A percentile compares a stretch with the other conserved stretches of the same genome.
phyloP scores from a whole-genome alignment of 2,888 invertebrate species.

The Octonoba sinensis region DNA sequence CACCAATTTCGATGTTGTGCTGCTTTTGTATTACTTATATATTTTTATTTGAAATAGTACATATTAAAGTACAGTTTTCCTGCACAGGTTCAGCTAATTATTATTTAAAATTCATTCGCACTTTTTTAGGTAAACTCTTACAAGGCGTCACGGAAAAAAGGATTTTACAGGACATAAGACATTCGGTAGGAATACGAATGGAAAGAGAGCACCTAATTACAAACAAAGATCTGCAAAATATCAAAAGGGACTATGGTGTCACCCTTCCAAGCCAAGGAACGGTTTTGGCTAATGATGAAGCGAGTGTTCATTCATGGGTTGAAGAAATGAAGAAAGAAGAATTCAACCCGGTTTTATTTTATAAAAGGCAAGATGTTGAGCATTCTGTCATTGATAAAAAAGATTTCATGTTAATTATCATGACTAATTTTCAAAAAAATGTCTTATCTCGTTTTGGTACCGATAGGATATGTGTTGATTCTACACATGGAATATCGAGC shows the following conservation, averaged over 20 bases:
- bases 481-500: constrained; percentile 1
- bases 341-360: neutral
- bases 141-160: constrained; percentile 1
- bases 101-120: too few relatives aligned
- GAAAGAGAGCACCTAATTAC: neutral
- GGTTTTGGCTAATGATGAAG: constrained; percentile 2
- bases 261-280: neutral
- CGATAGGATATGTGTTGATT: neutral
- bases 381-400: neutral
- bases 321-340: constrained; percentile 1
- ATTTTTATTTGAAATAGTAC: too few relatives aligned
- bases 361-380: constrained; percentile 4
- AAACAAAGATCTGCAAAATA: constrained; percentile 4
- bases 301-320: neutral
- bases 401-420: constrained; percentile 10
- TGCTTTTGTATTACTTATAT: too few relatives aligned
- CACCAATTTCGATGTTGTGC: too few relatives aligned
- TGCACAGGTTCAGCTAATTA: too few relatives aligned
- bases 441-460: neutral
- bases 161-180: neutral
- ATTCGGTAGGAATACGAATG: neutral
- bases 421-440: constrained; percentile 19
- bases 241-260: constrained; percentile 9
- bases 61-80: too few relatives aligned
- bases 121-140: constrained; percentile 4